Base-by-base conservation (phyloP, 2,888 invertebrate species). In the Microplitis deprimator region DNA sequence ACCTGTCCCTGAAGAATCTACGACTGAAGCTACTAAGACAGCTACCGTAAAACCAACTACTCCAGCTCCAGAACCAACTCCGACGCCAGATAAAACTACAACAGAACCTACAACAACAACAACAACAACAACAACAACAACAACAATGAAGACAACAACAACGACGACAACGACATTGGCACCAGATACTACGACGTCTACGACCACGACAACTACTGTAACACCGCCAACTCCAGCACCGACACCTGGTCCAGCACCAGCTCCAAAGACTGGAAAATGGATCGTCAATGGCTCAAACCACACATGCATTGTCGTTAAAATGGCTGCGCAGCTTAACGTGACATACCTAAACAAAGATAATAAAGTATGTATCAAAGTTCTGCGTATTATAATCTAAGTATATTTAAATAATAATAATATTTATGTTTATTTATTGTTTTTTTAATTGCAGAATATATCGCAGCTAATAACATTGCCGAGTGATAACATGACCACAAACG, bases 251-350 rank as follows among this genome's bases (percentile, higher is more conserved):
- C 81, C 86, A 10, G 39, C 81, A 7, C 73, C 80, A 38, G 82
- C 82, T 60, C 85, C 85, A 8, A 83, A 87, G 39, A 91, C 91
- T 7, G 82, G 83, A 65, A 85, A 89, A 78, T 93, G 93, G 93
- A 80, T 81, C 38, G 88, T 91, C 5, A 88, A 87, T 71, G 86
- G 83, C 69, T 85, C 88, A 13, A 93, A 93, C 83, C 86, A 90
- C 0, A 92, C 93, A 6, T 95, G 95, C 84, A 92, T 96, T 39
- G 85, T 94, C 70, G 88, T 93, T 6, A 91, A 93, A 88, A 93
- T 95, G 91, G 93, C 94, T 0, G 91, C 93, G 5, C 92, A 93
- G 85, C 89, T 95, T 76, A 93, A 93, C 81, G 87, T 95, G 73
- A 91, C 90, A 60, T 92, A 93, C 80, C 84, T 88, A 38, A 90